Percentiles rank a stretch among this genome's conserved stretches.
These are phyloP conservation scores for Mimachlamys varia DNA, from an alignment of 2,888 invertebrate species.

Conservation along the genomic window DNA sequence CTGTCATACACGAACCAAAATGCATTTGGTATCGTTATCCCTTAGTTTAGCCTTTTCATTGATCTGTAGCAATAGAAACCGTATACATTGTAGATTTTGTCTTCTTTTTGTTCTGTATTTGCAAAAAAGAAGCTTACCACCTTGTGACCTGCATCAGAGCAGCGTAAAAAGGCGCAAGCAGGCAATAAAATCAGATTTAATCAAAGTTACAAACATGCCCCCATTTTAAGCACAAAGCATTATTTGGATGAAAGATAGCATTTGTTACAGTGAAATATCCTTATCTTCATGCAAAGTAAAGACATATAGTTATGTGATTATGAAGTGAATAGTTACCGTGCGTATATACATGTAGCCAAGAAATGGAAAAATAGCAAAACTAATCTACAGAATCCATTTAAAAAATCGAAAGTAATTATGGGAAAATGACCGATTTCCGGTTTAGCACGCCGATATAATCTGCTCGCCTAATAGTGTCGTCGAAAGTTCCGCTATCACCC, in stretches of 20 bases:
- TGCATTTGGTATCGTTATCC: too few relatives aligned
- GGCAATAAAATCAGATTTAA: not conserved
- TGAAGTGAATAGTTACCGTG: not conserved
- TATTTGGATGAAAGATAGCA: not conserved
- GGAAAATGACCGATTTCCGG: constrained; percentile 22
- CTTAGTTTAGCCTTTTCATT: too few relatives aligned
- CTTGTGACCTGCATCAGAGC: not conserved
- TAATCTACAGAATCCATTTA: constrained; percentile 10
- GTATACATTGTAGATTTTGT: too few relatives aligned
- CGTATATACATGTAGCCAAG: not conserved
- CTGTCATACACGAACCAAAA: too few relatives aligned
- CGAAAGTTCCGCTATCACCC: not conserved
- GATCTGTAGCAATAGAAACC: too few relatives aligned
- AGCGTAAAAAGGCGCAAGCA: not conserved
- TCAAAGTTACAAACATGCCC: not conserved
- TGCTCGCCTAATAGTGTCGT: not conserved
- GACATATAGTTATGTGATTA: not conserved
- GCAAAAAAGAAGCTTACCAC: not conserved
- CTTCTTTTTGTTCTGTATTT: too few relatives aligned
- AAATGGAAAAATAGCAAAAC: not conserved
- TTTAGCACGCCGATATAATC: not conserved
- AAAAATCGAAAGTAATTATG: constrained; percentile 32
- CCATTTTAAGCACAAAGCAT: not conserved
- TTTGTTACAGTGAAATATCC: not conserved
- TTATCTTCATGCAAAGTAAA: not conserved